These are phyloP conservation scores for Siniperca scherzeri DNA, from an alignment of 2,797 vertebrate genomes.

Conservation along the genomic window DNA sequence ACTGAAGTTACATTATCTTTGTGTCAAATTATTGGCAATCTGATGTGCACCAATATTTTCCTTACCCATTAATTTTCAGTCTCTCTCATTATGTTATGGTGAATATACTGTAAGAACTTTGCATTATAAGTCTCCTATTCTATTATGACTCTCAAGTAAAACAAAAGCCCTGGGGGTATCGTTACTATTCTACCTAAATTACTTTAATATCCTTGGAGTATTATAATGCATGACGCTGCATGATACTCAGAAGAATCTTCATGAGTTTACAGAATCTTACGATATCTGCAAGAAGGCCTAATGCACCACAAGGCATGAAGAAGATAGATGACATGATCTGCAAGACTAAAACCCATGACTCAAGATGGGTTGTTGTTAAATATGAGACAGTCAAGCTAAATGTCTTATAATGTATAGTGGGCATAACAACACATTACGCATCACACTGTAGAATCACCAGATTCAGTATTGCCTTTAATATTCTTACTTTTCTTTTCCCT, in stretches of 20 bases:
- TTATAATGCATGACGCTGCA: not conserved
- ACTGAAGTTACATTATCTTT: conserved; percentile 37
- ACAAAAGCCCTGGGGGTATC: not conserved
- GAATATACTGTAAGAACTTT: conserved; percentile 3
- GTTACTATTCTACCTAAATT: not conserved
- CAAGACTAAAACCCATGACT: not conserved
- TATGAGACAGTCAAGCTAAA: conserved; percentile 7
- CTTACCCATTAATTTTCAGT: conserved; percentile 16
- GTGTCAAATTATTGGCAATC: conserved; percentile 24
- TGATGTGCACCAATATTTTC: conserved; percentile 29
- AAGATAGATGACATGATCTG: not conserved
- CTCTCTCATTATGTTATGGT: not conserved
- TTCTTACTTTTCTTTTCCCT: conserved; percentile 11
- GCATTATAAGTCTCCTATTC: not conserved
- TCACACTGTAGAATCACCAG: not conserved
- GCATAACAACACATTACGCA: not conserved
- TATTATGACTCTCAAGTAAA: not conserved
- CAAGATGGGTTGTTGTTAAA: not conserved
- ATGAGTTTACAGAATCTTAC: not conserved
- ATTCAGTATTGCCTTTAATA: not conserved
- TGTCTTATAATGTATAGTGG: conserved; percentile 2
- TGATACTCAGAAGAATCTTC: not conserved
- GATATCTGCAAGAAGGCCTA: no score
- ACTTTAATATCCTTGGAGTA: not conserved
- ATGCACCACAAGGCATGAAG: no score